phyloP scores from a whole-genome alignment of 2,113 vertebrate species.

The Strix aluco region DNA sequence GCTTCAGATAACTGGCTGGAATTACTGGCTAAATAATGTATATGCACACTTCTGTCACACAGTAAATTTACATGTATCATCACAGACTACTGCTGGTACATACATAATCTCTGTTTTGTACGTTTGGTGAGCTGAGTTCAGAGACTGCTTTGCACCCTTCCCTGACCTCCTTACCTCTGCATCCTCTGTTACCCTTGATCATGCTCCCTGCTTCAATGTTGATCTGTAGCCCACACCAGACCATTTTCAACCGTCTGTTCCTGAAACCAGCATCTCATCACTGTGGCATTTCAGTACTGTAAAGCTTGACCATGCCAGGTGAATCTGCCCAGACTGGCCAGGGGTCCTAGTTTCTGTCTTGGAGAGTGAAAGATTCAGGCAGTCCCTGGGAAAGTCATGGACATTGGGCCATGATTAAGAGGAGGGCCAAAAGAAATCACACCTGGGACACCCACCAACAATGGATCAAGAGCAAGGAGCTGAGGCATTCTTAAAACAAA shows the following conservation, averaged over 20 bases:
- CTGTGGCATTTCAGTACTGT: not conserved
- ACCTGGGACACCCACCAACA: not conserved
- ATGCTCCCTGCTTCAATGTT: not conserved
- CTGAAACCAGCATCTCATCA: not conserved
- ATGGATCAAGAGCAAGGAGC: not conserved
- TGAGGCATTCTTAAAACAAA: not conserved
- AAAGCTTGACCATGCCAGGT: not conserved
- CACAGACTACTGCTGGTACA: not conserved
- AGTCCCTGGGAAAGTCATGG: not conserved
- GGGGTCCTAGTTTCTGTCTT: not conserved
- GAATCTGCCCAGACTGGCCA: not conserved
- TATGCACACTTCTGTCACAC: not conserved
- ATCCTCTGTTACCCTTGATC: not conserved
- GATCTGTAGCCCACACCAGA: not conserved
- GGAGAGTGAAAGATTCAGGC: not conserved
- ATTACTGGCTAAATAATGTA: not conserved
- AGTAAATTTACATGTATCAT: not conserved
- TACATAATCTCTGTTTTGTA: not conserved
- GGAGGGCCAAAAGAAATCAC: not conserved
- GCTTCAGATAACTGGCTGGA: not conserved
- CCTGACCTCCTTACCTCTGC: not conserved
- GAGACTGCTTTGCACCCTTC: not conserved
- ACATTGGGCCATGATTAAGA: not conserved
- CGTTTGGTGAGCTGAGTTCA: not conserved
- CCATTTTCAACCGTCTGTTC: not conserved